Evolutionary conservation across 2,797 vertebrate genomes (phyloP).

Genomic region (Parauchenoglanis ngamensis): DNA sequence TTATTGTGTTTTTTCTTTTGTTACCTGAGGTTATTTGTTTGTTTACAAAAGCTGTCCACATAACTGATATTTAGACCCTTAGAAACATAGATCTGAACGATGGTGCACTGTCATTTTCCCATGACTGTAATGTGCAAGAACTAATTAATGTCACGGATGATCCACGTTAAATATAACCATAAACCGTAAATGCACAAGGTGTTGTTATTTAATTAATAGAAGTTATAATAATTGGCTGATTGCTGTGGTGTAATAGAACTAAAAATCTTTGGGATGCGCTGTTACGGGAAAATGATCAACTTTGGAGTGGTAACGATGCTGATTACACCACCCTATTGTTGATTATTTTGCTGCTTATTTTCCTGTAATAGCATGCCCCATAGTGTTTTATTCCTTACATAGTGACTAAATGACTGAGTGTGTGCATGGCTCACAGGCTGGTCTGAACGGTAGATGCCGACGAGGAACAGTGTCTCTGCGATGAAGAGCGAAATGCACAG

Average conservation of each 20-base stretch:
- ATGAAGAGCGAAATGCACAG: constrained; percentile 96
- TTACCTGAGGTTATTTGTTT: not conserved
- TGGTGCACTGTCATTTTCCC: not conserved
- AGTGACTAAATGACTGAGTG: not conserved
- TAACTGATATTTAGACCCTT: too few species aligned
- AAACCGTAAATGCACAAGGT: not conserved
- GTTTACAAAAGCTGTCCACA: not conserved
- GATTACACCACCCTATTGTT: not conserved
- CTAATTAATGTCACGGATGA: not conserved
- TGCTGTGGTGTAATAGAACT: not conserved
- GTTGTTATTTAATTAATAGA: not conserved
- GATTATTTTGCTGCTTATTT: not conserved
- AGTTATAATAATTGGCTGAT: not conserved
- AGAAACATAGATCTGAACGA: not conserved
- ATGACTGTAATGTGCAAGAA: not conserved
- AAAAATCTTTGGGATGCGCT: not conserved
- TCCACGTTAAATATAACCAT: not conserved
- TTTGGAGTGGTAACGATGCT: not conserved
- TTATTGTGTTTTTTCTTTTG: not conserved
- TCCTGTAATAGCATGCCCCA: not conserved
- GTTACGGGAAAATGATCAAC: not conserved
- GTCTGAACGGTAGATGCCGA: constrained; percentile 95
- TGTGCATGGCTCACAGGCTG: constrained; percentile 83
- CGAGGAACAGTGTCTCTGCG: constrained; percentile 94
- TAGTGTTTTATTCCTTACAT: not conserved